Base-by-base conservation (phyloP, 2,113 vertebrate species). In the Cromileptes altivelis region DNA sequence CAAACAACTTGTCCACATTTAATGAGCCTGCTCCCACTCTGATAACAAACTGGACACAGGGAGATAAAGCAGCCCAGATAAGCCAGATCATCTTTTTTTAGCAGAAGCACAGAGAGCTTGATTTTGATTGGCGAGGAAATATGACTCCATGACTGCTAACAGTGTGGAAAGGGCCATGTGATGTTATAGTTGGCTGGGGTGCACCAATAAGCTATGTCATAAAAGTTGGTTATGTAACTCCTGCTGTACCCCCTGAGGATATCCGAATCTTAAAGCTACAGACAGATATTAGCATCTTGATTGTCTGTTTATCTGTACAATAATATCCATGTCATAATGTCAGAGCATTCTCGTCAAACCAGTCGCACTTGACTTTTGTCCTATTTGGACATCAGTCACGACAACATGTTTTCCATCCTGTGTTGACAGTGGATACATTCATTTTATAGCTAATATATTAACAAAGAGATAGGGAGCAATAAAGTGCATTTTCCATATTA, bases 161-260 rank as follows among this genome's bases (percentile, higher is more conserved):
- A 67, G 40, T 53, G 21, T 5, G 27, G 47, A 25, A 69, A 56
- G 21, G 27, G 58, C 47, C 71, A 78, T 2, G 55, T 81, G 72
- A 56, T 64, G 1, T 69, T 70, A 64, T 45, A 15, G 19, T 64
- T 52, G 52, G 50, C 42, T 81, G 47, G 33, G 25, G 30, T 72
- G 14, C 56, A 75, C 88, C 89, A 81, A 78, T 83, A 25, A 72
- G 76, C 21, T 27, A 62, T 37, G 69, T 82, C 30, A 67, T 80
- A 67, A 78, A 71, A 50, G 33, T 9, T 65, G 50, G 55, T 45
- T 74, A 56, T 64, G 40, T 19, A 50, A 63, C 13, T n/a, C n/a
- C n/a, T 65, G 33, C 27, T 70, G 21, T 60, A 52, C 62, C 10
- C 33, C 9, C 30, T 47, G 1, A 37, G 13, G 40, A 7, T 25